Percentiles rank a stretch among this genome's conserved stretches.
Conservation (phyloP, 2,797 vertebrate species). For the Perdix hodgsoniae region DNA sequence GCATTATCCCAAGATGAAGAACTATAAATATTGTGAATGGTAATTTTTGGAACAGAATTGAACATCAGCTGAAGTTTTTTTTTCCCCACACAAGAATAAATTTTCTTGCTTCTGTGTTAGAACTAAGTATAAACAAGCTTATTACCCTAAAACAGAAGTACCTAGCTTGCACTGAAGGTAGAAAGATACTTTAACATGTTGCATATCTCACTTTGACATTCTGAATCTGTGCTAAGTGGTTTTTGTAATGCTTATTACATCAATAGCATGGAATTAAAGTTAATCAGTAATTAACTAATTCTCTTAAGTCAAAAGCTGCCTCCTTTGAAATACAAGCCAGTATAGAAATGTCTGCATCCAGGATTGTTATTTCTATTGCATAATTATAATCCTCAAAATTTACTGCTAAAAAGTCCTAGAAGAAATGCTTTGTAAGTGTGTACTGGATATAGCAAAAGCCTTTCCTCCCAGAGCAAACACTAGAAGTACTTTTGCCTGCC, state of each 20-base stretch:
- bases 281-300: not conserved
- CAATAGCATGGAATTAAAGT: not conserved
- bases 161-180: too few relatives aligned
- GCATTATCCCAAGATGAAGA: too few relatives aligned
- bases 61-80: not conserved
- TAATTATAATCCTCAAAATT: not conserved
- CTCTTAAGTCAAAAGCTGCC: not conserved
- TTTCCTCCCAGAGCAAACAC: not conserved
- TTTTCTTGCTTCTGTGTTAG: not conserved
- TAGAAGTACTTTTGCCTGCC: not conserved
- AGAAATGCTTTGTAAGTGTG: not conserved
- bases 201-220: not conserved
- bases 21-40: not conserved
- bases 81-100: not conserved
- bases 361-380: not conserved
- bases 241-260: not conserved
- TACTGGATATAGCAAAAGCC: not conserved
- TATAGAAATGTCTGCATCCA: not conserved
- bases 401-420: not conserved
- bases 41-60: not conserved
- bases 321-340: not conserved
- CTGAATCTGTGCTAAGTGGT: not conserved
- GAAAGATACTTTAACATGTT: not conserved
- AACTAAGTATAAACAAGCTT: not conserved
- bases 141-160: not conserved